These are phyloP conservation scores for Pecten maximus DNA, from an alignment of 2,888 invertebrate genomes.

Conservation along the genomic window DNA sequence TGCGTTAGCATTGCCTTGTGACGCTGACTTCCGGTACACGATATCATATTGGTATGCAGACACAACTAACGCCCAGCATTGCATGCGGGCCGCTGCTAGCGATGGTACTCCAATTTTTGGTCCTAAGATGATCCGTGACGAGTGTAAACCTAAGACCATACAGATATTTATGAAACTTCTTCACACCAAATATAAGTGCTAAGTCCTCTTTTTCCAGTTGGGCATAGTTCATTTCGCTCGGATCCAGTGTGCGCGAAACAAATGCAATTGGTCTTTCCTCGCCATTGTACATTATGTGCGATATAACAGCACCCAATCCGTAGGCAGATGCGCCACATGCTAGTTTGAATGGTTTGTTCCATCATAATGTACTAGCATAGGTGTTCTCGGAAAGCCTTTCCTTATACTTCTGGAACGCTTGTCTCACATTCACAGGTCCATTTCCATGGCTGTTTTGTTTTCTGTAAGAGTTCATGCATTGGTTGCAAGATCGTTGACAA, in stretches of 20 bases:
- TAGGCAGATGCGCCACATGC: conserved; percentile 62
- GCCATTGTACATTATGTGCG: conserved; percentile 76
- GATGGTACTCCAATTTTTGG: conserved; percentile 72
- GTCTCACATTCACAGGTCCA: background rate
- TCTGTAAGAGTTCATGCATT: background rate
- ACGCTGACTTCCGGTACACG: conserved; percentile 67
- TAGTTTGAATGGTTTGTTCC: conserved; percentile 51
- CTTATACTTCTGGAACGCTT: background rate
- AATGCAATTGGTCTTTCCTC: conserved; percentile 81
- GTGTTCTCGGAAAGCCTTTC: background rate
- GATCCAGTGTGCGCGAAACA: conserved; percentile 58
- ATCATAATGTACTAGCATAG: conserved; percentile 51
- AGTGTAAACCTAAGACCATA: conserved; percentile 82
- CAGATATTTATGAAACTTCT: conserved; percentile 81
- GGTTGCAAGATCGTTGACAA: conserved; percentile 45
- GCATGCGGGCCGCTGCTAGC: conserved; percentile 73
- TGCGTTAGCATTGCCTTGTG: conserved; percentile 77
- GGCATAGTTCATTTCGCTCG: conserved; percentile 69
- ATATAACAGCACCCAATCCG: conserved; percentile 64
- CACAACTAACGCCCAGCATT: conserved; percentile 73
- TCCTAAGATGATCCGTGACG: conserved; percentile 81
- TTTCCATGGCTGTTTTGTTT: background rate
- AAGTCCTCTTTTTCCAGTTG: conserved; percentile 81
- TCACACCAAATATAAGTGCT: conserved; percentile 80
- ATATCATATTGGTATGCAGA: conserved; percentile 78